Base-by-base conservation (phyloP, 2,113 vertebrate species). In the Morone chrysops region DNA sequence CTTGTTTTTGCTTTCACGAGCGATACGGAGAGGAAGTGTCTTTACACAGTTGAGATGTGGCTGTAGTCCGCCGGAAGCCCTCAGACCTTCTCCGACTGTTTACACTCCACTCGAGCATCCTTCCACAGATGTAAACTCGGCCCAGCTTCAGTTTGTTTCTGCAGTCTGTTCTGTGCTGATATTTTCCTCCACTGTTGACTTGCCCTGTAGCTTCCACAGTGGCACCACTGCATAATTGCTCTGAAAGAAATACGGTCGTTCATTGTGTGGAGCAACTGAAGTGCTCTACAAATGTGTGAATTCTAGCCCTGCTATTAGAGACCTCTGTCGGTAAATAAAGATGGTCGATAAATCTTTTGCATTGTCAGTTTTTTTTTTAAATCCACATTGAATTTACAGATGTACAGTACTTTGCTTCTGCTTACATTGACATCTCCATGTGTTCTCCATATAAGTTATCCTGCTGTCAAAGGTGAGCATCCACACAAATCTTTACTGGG, bases 301-400 rank as follows among this genome's bases (percentile, higher is more conserved):
- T 91, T 93, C 94, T 74, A 93, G 91, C 94, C 95, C 95, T 96
- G 95, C 95, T 95, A 94, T 95, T 93, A 80, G 90, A 91, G 92
- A 93, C 93, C 94, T 95, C 94, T 95, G 93, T 95, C 93, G 91
- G 93, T 95, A 94, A 95, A 95, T 95, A 94, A 96, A 96, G 94
- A 85, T 94, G 94, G 94, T 96, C 94, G 90, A 93, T 93, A 93
- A 90, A 95, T 89, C 72, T 80, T 86, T 91, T 90, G 90, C 87
- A 80, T 65, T 85, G 89, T 92, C 80, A 17, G 7, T 54, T 84
- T 87, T 65, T 82, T 77, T 67, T 11, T 31, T 31, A 1, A 25
- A 14, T 40, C 4, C 13, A 47, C 12, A 47, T 6, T 31, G 31
- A 1, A 6, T 14, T 11, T 53, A 1, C 48, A 17, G 14, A 16